These are phyloP conservation scores for Fulica atra DNA, from an alignment of 2,113 vertebrate genomes.

Conservation along the genomic window DNA sequence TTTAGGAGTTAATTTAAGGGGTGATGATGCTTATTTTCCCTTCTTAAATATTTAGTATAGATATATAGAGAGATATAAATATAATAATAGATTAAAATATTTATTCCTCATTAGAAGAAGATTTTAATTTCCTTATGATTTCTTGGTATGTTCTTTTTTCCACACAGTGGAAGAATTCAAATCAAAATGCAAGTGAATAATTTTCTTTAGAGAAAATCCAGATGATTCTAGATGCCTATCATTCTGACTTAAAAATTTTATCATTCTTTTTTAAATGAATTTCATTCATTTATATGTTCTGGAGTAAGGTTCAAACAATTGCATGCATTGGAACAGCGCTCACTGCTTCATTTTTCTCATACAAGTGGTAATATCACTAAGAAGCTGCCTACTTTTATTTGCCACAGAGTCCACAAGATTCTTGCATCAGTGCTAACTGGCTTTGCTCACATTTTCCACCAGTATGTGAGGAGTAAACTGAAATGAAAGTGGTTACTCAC, in stretches of 20 bases:
- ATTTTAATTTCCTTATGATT: not conserved
- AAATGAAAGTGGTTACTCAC: not conserved
- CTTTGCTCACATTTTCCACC: not conserved
- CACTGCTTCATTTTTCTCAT: not conserved
- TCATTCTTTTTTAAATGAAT: not conserved
- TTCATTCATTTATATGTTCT: not conserved
- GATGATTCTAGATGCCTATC: not conserved
- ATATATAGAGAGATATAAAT: fast-evolving
- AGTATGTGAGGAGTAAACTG: not conserved
- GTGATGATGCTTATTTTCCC: not conserved
- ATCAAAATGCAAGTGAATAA: not conserved
- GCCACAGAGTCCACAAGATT: not conserved
- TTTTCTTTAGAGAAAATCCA: not conserved
- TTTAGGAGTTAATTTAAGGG: not conserved
- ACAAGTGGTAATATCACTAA: not conserved
- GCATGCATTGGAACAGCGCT: not conserved
- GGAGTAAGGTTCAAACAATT: not conserved
- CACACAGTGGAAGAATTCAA: not conserved
- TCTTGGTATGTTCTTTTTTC: not conserved
- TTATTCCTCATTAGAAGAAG: not conserved
- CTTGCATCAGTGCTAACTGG: not conserved
- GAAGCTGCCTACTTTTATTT: not conserved
- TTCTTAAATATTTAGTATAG: not conserved
- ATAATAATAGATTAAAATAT: too few species aligned
- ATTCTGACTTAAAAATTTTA: not conserved